phyloP scores from a whole-genome alignment of 2,113 vertebrate genomes.

The Abramis brama region DNA sequence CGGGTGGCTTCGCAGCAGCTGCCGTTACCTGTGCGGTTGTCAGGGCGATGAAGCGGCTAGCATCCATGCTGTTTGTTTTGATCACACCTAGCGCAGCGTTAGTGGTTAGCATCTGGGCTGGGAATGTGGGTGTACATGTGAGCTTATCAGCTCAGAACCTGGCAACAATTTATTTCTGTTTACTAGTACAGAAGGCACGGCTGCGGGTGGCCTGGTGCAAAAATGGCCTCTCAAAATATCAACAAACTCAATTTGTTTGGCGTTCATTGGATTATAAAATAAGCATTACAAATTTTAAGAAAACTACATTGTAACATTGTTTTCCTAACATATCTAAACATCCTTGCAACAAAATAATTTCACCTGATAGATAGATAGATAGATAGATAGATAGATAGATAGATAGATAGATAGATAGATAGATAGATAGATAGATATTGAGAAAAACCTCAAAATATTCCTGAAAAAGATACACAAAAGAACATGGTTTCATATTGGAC shows the following conservation, averaged over 20 bases:
- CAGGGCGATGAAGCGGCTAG: not conserved
- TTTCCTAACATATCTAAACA: not conserved
- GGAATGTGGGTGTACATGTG: conserved; percentile 51
- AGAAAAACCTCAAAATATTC: not conserved
- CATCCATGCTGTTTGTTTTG: conserved; percentile 49
- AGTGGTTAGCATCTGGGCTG: conserved; percentile 44
- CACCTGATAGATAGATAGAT: no score
- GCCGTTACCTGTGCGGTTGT: conserved; percentile 23
- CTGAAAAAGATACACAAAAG: not conserved
- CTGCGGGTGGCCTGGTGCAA: conserved; percentile 32
- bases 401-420: no score
- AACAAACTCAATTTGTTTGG: not conserved
- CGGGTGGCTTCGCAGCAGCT: not conserved
- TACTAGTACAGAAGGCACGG: conserved; percentile 22
- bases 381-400: no score
- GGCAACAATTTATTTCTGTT: conserved; percentile 36
- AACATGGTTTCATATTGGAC: not conserved
- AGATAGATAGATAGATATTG: no score
- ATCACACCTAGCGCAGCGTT: conserved; percentile 45
- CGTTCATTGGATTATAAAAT: not conserved
- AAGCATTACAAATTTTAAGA: not conserved
- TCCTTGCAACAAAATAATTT: no score
- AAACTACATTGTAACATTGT: not conserved
- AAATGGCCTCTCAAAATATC: not conserved
- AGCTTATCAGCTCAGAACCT: conserved; percentile 33